Evolutionary conservation across 2,888 invertebrate species (phyloP), one percentile per base, ranked within the genome.

Genomic region (Lingula anatina): DNA sequence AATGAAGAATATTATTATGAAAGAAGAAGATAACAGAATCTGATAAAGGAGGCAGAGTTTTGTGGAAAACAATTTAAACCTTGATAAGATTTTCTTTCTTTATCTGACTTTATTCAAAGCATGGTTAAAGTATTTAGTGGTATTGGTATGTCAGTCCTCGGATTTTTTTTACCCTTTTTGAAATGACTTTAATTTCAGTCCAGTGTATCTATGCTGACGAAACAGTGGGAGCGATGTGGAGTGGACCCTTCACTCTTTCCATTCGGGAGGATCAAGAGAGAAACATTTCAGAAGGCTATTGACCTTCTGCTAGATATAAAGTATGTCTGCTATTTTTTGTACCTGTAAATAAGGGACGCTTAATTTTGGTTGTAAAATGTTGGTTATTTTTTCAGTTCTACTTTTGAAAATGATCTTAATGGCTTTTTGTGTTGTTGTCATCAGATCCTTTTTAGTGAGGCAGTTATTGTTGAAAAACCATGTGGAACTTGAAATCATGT

Each of bases 261-360:
- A 26, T 73, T 79, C 59, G 77, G 77, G n/a, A 60, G 67, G 35
- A 62, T 79, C 20, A 68, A 73, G 43, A 68, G 71, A 41, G 66
- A 70, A n/a, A 62, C 70, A 36, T 61, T 80, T 4, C 54, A 67
- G 15, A 64, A 75, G 54, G 79, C 78, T 5, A 63, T 68, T 35
- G 66, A 68, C 38, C 57, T 78, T 12, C 57, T 79, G 24, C 59
- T 62, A 24, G 61, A 77, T 45, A 66, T 78, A 27, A 65, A 68
- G 76, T 76, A 59, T 56, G 67, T 56, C 37, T 43, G n/a, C 24
- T 5, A 36, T n/a, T n/a, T n/a, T n/a, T n/a, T n/a, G n/a, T n/a
- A n/a, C n/a, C n/a, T n/a, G n/a, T n/a, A n/a, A n/a, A n/a, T n/a
- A n/a, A n/a, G n/a, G n/a, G n/a, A n/a, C n/a, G n/a, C n/a, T n/a